phyloP scores from a whole-genome alignment of 2,797 vertebrate species.

The Peromyscus nudipes region DNA sequence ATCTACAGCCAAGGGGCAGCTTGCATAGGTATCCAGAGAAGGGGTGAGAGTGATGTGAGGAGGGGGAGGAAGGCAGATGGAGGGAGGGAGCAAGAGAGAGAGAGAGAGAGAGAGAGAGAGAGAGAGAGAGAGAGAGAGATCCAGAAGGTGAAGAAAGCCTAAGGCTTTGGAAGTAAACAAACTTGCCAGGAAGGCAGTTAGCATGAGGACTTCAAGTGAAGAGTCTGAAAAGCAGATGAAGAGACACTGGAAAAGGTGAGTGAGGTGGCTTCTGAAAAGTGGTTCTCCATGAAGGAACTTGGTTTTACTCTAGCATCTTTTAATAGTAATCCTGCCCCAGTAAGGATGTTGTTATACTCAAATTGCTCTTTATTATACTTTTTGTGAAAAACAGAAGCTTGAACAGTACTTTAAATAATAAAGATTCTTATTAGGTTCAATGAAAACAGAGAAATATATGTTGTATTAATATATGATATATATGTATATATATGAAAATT shows the following conservation, averaged over 20 bases:
- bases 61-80: not conserved
- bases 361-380: not conserved
- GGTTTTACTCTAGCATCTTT: not conserved
- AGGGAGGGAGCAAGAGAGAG: too few species aligned
- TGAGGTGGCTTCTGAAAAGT: not conserved
- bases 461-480: not conserved
- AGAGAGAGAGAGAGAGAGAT: not conserved
- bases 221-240: not conserved
- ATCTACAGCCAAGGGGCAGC: not conserved
- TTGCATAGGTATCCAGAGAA: not conserved
- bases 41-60: not conserved
- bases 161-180: not conserved
- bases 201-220: not conserved
- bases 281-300: not conserved
- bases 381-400: not conserved
- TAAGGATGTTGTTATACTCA: not conserved
- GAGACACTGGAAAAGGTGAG: not conserved
- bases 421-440: not conserved
- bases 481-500: not conserved
- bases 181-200: too few species aligned
- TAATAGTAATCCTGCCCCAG: not conserved
- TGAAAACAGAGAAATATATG: not conserved
- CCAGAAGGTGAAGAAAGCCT: not conserved
- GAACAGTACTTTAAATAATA: not conserved
- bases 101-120: not conserved